Percentiles rank a stretch among this genome's conserved stretches.
Conservation (phyloP, 2,888 invertebrate genomes). For the Metellina segmentata region DNA sequence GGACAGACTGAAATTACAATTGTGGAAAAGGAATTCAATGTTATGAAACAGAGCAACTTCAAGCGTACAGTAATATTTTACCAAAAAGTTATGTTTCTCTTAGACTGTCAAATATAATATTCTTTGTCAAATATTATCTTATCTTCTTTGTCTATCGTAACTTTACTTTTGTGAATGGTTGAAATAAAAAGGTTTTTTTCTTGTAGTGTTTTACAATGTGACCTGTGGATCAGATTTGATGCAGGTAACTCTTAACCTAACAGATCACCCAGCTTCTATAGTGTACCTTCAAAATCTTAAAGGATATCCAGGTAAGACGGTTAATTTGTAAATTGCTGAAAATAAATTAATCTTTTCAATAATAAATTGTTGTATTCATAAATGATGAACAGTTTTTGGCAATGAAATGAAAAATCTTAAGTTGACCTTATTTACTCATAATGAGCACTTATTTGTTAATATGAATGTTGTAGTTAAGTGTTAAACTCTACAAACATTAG, state of each 20-base stretch:
- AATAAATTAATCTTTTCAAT: not conserved
- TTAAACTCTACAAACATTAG: too few relatives aligned
- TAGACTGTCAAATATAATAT: not conserved
- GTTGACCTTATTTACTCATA: too few relatives aligned
- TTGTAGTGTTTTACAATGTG: conserved; percentile 74
- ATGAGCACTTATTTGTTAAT: too few relatives aligned
- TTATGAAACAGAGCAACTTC: too few relatives aligned
- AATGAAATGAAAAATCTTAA: too few relatives aligned
- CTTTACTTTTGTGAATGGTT: not conserved
- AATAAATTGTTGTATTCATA: too few relatives aligned
- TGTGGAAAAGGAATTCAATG: too few relatives aligned
- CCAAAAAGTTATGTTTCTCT: not conserved
- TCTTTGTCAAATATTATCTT: not conserved
- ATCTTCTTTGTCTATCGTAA: too few relatives aligned
- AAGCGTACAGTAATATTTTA: too few relatives aligned
- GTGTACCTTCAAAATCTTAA: conserved; percentile 74
- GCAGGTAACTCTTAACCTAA: conserved; percentile 64
- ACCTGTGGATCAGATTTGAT: conserved; percentile 71
- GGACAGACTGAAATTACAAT: too few relatives aligned
- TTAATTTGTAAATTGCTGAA: not conserved
- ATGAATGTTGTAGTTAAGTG: too few relatives aligned
- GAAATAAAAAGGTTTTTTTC: not conserved
- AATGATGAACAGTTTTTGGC: too few relatives aligned
- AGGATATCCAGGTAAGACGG: conserved; percentile 68
- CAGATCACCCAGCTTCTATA: conserved; percentile 58